A percentile compares a stretch with the other conserved stretches of the same genome.
These are phyloP conservation scores for Agonopterix alstromeriana DNA, from an alignment of 2,888 invertebrate genomes.

Conservation along the genomic window DNA sequence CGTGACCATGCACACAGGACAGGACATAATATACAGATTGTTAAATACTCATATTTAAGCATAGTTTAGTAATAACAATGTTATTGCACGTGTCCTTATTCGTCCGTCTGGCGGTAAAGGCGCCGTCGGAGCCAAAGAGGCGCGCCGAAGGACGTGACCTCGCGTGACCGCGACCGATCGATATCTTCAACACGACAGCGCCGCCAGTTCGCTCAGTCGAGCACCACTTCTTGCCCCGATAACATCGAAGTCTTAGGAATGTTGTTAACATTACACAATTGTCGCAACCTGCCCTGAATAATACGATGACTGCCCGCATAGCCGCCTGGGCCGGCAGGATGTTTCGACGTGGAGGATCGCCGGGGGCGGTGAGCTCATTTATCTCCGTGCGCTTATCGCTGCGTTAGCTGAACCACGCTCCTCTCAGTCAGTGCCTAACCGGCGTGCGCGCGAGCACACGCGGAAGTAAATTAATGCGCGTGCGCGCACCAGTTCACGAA, in stretches of 20 bases:
- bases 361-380: conserved; percentile 71
- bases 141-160: conserved; percentile 75
- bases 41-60: too few species aligned
- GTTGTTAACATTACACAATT: conserved; percentile 18
- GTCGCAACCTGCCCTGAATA: conserved; percentile 16
- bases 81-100: neutral
- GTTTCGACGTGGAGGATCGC: conserved; percentile 66
- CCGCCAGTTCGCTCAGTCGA: conserved; percentile 52
- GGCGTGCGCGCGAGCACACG: conserved; percentile 68
- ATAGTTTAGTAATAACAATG: neutral
- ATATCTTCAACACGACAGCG: conserved; percentile 51
- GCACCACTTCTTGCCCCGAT: conserved; percentile 53
- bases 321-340: conserved; percentile 64
- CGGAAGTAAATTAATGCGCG: conserved; percentile 72
- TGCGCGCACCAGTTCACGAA: conserved; percentile 68
- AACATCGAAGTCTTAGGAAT: conserved; percentile 39
- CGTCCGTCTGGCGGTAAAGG: neutral
- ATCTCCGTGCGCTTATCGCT: conserved; percentile 64
- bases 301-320: conserved; percentile 52
- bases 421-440: conserved; percentile 67
- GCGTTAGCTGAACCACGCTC: conserved; percentile 27
- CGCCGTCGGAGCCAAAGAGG: conserved; percentile 48
- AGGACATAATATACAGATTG: too few species aligned
- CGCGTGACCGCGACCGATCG: conserved; percentile 63
- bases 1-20: neutral